These are phyloP conservation scores for Poecilia gillii DNA, from an alignment of 2,797 vertebrate genomes.

Conservation along the genomic window DNA sequence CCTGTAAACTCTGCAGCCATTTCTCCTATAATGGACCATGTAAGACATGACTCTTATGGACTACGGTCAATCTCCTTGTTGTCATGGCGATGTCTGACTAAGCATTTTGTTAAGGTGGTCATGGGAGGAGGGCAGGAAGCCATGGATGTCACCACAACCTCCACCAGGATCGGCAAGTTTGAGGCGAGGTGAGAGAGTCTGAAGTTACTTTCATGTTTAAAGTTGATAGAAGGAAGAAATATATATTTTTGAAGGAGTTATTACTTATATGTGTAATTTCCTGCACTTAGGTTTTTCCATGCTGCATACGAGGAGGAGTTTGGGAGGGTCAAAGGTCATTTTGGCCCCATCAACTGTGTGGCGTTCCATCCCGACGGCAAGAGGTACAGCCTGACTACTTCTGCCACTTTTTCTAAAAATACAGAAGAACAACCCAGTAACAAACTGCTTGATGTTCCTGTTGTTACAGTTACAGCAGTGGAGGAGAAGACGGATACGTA, in stretches of 20 bases:
- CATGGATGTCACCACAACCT: conserved; percentile 99
- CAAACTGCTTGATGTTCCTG: too few relatives aligned
- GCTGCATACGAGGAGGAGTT: conserved; percentile 97
- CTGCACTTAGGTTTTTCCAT: conserved; percentile 91
- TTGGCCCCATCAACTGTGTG: conserved; percentile 97
- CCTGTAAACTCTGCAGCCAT: conserved; percentile 97
- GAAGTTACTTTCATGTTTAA: background rate
- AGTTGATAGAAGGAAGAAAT: background rate
- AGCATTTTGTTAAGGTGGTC: conserved; percentile 85
- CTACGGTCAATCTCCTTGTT: background rate
- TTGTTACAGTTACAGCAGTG: conserved; percentile 91
- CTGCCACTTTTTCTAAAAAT: background rate
- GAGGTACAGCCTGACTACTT: conserved; percentile 78
- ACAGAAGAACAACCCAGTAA: background rate
- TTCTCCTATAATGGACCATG: conserved; percentile 95
- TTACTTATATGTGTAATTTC: background rate
- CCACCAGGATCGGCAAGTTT: conserved; percentile 98
- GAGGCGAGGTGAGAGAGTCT: conserved; percentile 88
- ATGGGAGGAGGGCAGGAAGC: conserved; percentile 98
- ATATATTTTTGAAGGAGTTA: too few relatives aligned
- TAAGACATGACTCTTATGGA: conserved; percentile 68
- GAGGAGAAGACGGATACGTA: conserved; percentile 95
- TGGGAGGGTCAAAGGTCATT: conserved; percentile 97
- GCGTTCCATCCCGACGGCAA: conserved; percentile 98
- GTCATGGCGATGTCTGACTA: background rate